Evolutionary conservation across 2,797 vertebrate genomes (phyloP).

Genomic region (Crenuchus spilurus): DNA sequence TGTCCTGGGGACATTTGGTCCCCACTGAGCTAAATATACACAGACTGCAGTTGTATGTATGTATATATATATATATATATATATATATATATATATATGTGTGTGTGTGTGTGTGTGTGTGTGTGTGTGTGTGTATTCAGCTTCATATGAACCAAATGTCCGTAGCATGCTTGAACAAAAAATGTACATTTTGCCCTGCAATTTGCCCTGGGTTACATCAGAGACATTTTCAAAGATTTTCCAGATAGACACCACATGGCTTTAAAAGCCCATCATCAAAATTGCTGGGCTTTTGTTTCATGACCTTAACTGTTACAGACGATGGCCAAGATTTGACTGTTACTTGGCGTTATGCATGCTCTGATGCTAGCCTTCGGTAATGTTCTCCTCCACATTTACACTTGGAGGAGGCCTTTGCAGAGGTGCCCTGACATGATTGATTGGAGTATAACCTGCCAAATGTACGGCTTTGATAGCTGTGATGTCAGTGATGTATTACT

Average conservation of each 20-base stretch:
- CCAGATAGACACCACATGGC: slow-evolving; percentile 32
- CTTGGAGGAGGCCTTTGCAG: slow-evolving; percentile 42
- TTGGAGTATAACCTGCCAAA: slow-evolving; percentile 58
- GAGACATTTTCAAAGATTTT: slow-evolving; percentile 32
- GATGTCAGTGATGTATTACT: slow-evolving; percentile 58
- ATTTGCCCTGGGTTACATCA: slow-evolving; percentile 39
- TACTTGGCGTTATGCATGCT: slow-evolving; percentile 39
- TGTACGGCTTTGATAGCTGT: slow-evolving; percentile 56
- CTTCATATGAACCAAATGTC: not conserved
- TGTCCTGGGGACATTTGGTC: not conserved
- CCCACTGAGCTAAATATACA: slow-evolving; percentile 1
- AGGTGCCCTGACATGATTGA: slow-evolving; percentile 56
- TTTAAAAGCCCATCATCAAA: slow-evolving; percentile 50
- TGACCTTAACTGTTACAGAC: slow-evolving; percentile 47
- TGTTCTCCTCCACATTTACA: slow-evolving; percentile 48
- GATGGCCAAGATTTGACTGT: slow-evolving; percentile 44
- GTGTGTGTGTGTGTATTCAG: not conserved
- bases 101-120: not conserved
- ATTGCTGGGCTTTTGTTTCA: slow-evolving; percentile 40
- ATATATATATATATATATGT: not conserved
- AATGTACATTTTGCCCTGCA: not conserved
- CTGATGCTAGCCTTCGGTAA: slow-evolving; percentile 47
- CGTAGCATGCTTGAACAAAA: not conserved
- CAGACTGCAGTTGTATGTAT: not conserved
- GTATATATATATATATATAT: not conserved